These are phyloP conservation scores for Gadus macrocephalus DNA, from an alignment of 2,113 vertebrate species.

Conservation along the genomic window DNA sequence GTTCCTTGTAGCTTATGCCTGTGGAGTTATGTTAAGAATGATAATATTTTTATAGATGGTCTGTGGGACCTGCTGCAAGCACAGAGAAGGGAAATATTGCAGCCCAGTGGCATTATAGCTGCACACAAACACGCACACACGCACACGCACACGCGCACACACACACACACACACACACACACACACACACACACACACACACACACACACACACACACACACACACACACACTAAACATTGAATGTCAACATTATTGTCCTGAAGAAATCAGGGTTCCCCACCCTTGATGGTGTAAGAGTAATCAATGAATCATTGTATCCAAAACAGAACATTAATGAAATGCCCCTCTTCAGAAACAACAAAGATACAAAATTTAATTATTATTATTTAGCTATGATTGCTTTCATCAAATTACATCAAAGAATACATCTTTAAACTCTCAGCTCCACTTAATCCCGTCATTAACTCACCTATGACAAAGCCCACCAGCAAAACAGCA, in stretches of 20 bases:
- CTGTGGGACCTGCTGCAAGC: constrained; percentile 34
- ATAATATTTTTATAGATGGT: constrained; percentile 7
- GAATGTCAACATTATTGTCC: no score
- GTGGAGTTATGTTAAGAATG: background rate
- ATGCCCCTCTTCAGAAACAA: no score
- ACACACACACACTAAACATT: background rate
- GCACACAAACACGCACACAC: background rate
- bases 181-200: background rate
- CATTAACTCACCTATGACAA: background rate
- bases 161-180: background rate
- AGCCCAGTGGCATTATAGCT: constrained; percentile 32
- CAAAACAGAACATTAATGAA: no score
- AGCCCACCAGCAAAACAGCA: background rate
- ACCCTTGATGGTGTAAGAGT: no score
- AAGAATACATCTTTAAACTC: no score
- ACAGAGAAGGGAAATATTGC: constrained; percentile 28
- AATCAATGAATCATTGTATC: no score
- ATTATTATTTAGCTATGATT: no score
- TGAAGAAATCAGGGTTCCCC: no score
- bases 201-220: constrained; percentile 1
- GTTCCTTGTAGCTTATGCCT: background rate
- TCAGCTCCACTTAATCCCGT: no score
- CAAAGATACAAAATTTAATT: no score
- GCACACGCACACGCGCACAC: background rate
- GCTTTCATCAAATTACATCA: no score